Base-by-base conservation (phyloP, 1,140 invertebrate genomes). In the Triops cancriformis region DNA sequence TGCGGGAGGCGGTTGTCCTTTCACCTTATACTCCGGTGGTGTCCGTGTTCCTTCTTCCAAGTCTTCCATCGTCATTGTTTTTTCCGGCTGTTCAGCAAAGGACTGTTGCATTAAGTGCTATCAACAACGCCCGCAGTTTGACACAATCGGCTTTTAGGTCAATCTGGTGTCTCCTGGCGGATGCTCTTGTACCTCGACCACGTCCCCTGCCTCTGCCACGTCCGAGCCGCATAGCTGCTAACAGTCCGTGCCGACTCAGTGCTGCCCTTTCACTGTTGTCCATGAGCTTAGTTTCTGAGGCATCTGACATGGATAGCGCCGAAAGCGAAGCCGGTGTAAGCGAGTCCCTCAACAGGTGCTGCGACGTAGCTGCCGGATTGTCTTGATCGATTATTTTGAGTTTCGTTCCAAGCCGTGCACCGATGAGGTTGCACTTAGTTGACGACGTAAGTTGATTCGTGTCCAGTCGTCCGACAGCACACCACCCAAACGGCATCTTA, bases 81-180 rank as follows among this genome's bases (percentile, higher is more conserved):
- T 78, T 12, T 72, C 77, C 12, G 74, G 43, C 41, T 78, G 77
- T 28, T 78, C 73, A 14, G 72, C 42, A 27, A 78, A 43, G 14
- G 64, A 73, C 23, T 73, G 77, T 43, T 78, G 77, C 77, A 78
- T 78, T 26, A 72, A 78, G 37, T 78, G 77, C 18, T 78, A n/a
- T 78, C 6, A 78, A 23, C 74, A 95, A 82, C 2, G 93, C 93
- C 82, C 94, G 93, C 72, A 95, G 85, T 85, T 95, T 95, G 5
- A 93, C 93, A 87, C 94, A 87, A 82, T 97, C 95, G 0, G 94
- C 94, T 85, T 96, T 94, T 18, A 96, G 93, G 82, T 96, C 94
- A 80, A 95, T 95, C 41, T 73, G 73, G 37, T 77, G 76, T 23
- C 72, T 37, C n/a, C 77, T 73, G 26, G 72, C 73, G 82, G 94